Base-by-base conservation (phyloP, 2,888 invertebrate genomes). In the Halictus ligatus region DNA sequence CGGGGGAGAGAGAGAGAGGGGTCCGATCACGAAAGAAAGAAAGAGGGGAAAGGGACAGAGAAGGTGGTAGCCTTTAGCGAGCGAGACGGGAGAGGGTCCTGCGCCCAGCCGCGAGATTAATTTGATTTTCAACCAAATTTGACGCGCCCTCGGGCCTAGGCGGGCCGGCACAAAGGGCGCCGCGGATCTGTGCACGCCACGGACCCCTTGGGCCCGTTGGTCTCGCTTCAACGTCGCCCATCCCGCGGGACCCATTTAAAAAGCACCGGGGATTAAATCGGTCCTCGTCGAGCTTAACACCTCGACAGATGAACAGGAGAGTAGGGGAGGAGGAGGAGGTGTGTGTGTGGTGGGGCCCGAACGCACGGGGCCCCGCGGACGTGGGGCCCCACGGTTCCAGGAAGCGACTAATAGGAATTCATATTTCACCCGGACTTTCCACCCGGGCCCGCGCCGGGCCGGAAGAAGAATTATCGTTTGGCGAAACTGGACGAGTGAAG, bases 51-150 rank as follows among this genome's bases (percentile, higher is more conserved):
- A 21, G 43, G n/a, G 69, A 69, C 72, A 71, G 54, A 69, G 46
- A 50, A 35, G 18, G 35, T 35, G 67, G 35, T 67, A 67, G 67
- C 67, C 67, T 67, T 67, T 67, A 67, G 67, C 67, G 69, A 69
- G 69, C 21, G 69, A 69, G 40, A 40, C 40, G 40, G 83, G 43
- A 67, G 87, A 89, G 89, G 89, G 77, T 88, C 89, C 90, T 89
- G 90, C 90, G 89, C 86, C 92, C 92, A 92, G 91, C 92, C 94
- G 92, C 92, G 93, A 94, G 94, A 94, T 94, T 94, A 94, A 94
- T 94, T 94, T 94, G 93, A 94, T 94, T 94, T 94, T 94, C 93
- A 94, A 94, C 90, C 93, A 94, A 94, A 94, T 94, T 94, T 93
- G 94, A 94, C 94, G 93, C 93, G 93, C 92, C 93, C 89, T 89